Base-by-base conservation (phyloP, 2,888 invertebrate species). In the Polylopha cassiicola region DNA sequence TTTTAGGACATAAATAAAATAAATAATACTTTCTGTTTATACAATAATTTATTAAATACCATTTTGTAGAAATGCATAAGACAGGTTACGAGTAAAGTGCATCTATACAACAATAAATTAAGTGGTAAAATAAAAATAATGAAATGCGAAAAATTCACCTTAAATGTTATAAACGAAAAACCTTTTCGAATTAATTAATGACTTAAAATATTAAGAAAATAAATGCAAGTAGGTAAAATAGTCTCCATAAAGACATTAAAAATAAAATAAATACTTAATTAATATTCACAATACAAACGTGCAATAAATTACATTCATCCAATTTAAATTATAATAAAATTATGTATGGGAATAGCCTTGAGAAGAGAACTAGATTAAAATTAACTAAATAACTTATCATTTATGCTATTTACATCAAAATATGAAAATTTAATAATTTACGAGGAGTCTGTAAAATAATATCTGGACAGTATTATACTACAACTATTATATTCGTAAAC, bases 301-400 rank as follows among this genome's bases (percentile, higher is more conserved):
- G 49, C 56, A 58, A 71, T 73, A 74, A 76, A 63, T 74, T 72
- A 75, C 75, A 66, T 51, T 54, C 67, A 66, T 42, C 49, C 70
- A 24, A 28, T 29, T 43, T 41, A 34, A 26, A 52, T n/a, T 55
- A 38, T 43, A 50, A 44, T 26, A 22, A 33, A 42, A 32, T 37
- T 24, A 26, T 32, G n/a, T n/a, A n/a, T n/a, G n/a, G n/a, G n/a
- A n/a, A n/a, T n/a, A n/a, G n/a, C n/a, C n/a, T n/a, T n/a, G n/a
- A n/a, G n/a, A n/a, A n/a, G n/a, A n/a, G n/a, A n/a, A 7, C 5
- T 10, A 17, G 37, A 36, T 15, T 27, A 30, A 13, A 13, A 10
- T 5, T 15, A 13, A n/a, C n/a, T n/a, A n/a, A n/a, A n/a, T n/a
- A n/a, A n/a, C n/a, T n/a, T n/a, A n/a, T n/a, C n/a, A n/a, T n/a